Evolutionary conservation across 1,140 invertebrate genomes (phyloP).

Genomic region (Bombus pascuorum): DNA sequence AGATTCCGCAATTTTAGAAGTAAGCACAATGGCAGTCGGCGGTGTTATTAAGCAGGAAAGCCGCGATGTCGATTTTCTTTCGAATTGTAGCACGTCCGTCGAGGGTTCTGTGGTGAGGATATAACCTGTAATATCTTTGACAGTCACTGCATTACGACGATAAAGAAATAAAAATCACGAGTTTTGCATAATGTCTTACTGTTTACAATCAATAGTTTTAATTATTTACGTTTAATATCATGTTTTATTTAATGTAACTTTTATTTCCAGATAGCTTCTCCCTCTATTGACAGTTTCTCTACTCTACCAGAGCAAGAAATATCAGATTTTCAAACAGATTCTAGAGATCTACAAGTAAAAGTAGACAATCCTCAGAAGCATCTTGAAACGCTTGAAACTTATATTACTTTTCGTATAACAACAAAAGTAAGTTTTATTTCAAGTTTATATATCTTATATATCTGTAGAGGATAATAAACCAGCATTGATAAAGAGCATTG

Average conservation of each 20-base stretch:
- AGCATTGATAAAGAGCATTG: background rate
- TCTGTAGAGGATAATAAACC: no score
- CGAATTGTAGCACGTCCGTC: constrained; percentile 80
- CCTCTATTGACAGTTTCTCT: constrained; percentile 86
- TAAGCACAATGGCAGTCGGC: constrained; percentile 76
- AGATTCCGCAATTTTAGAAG: constrained; percentile 74
- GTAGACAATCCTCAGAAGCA: constrained; percentile 92
- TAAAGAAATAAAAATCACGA: background rate
- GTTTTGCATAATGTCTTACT: background rate
- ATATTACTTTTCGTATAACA: constrained; percentile 88
- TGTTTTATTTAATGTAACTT: background rate
- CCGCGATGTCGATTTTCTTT: constrained; percentile 77
- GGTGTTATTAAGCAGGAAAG: constrained; percentile 72
- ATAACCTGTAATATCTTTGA: constrained; percentile 49
- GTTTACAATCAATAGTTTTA: background rate
- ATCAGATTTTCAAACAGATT: constrained; percentile 83
- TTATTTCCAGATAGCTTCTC: constrained; percentile 82
- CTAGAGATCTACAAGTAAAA: constrained; percentile 86
- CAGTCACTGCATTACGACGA: background rate
- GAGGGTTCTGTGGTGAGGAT: constrained; percentile 80
- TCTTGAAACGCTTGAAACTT: constrained; percentile 89
- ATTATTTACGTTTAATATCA: background rate
- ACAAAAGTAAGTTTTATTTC: constrained; percentile 83
- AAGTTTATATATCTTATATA: background rate
- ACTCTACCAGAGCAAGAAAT: constrained; percentile 84